Evolutionary conservation across 2,113 vertebrate genomes (phyloP).

Genomic region (Ammodytes marinus): DNA sequence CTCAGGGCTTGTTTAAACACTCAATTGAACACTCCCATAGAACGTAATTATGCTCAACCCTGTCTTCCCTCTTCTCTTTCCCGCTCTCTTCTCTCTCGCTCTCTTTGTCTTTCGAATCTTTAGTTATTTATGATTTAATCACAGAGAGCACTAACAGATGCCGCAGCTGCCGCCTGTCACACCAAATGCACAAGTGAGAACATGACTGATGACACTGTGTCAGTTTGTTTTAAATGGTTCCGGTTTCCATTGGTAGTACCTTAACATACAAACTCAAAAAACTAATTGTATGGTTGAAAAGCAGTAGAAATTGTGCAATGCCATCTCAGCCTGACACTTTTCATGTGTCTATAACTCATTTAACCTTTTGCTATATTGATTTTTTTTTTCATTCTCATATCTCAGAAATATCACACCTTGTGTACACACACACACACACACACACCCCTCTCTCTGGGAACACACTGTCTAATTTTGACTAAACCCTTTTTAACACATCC

Average conservation of each 20-base stretch:
- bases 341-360: not conserved
- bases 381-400: slow-evolving; percentile 23
- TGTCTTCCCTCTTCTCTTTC: slow-evolving; percentile 27
- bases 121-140: slow-evolving; percentile 82
- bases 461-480: slow-evolving; percentile 1
- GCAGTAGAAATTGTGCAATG: not conserved
- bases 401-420: not conserved
- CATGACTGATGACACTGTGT: slow-evolving; percentile 53
- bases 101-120: slow-evolving; percentile 64
- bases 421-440: too few relatives aligned
- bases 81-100: slow-evolving; percentile 19
- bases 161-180: slow-evolving; percentile 62
- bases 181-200: slow-evolving; percentile 40
- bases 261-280: slow-evolving; percentile 30
- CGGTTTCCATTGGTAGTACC: slow-evolving; percentile 15
- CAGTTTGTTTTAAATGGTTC: slow-evolving; percentile 39
- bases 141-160: slow-evolving; percentile 61
- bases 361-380: not conserved
- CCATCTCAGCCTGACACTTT: not conserved
- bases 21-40: slow-evolving; percentile 53
- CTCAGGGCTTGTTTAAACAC: slow-evolving; percentile 61
- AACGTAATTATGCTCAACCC: slow-evolving; percentile 55
- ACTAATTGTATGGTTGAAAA: not conserved
- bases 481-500: slow-evolving; percentile 16
- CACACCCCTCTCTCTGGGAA: too few relatives aligned